Evolutionary conservation across 1,140 invertebrate species (phyloP).

Genomic region (Drosophila hydei): DNA sequence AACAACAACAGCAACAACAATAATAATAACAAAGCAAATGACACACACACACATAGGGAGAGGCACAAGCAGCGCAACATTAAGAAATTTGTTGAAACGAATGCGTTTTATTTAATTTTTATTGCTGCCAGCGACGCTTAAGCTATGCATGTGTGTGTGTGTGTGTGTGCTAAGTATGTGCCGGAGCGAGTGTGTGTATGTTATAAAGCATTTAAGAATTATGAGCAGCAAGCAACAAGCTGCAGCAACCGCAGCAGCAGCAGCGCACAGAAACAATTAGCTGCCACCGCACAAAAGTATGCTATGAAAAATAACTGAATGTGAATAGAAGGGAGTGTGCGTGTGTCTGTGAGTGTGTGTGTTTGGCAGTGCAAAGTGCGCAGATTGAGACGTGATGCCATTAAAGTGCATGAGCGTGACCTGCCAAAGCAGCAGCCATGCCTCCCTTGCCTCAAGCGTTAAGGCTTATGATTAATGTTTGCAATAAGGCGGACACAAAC

Average conservation of each 20-base stretch:
- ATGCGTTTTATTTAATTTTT: slow-evolving; percentile 57
- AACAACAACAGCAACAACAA: slow-evolving; percentile 34
- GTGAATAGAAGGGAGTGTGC: not conserved
- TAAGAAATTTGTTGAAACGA: slow-evolving; percentile 52
- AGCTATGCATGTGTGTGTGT: slow-evolving; percentile 2
- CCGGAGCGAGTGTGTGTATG: slow-evolving; percentile 19
- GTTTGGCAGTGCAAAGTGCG: slow-evolving; percentile 26
- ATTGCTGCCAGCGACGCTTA: slow-evolving; percentile 25
- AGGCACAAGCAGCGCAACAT: slow-evolving; percentile 36
- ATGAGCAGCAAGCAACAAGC: slow-evolving; percentile 38
- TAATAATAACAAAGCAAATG: slow-evolving; percentile 40
- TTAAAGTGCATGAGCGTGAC: slow-evolving; percentile 43
- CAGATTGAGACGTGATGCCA: slow-evolving; percentile 50
- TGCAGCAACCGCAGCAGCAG: slow-evolving; percentile 5
- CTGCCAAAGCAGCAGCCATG: slow-evolving; percentile 1
- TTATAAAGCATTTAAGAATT: slow-evolving; percentile 52
- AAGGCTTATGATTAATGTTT: slow-evolving; percentile 48
- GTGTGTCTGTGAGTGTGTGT: not conserved
- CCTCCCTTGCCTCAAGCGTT: slow-evolving; percentile 5
- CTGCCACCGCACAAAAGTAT: slow-evolving; percentile 41
- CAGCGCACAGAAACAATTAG: slow-evolving; percentile 39
- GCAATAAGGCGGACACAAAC: slow-evolving; percentile 41
- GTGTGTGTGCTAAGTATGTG: slow-evolving; percentile 6
- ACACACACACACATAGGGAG: slow-evolving; percentile 13
- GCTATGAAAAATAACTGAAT: slow-evolving; percentile 24